Base-by-base conservation (phyloP, 1,140 invertebrate genomes). In the Colletes gigas region DNA sequence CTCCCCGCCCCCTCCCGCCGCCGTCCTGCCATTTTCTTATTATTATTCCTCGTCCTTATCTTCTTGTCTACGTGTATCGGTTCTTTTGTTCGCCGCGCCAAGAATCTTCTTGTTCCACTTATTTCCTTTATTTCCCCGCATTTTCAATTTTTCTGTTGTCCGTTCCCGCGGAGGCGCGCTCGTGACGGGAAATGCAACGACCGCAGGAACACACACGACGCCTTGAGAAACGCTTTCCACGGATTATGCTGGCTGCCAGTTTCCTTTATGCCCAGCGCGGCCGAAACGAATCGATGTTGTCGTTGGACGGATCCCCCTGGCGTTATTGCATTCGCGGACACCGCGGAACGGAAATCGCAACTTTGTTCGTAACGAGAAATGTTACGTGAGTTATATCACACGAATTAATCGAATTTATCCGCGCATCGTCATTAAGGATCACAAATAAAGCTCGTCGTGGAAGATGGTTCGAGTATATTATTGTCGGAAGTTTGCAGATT, bases 161-260 rank as follows among this genome's bases (percentile, higher is more conserved):
- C 44, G 50, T 15, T 1, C 57, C 30, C 30, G 30, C 30, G 30
- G 30, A 17, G 15, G 17, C 19, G 1, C 30, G 17, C 60, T 65
- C 73, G 73, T 76, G 73, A 76, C 73, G 4, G 50, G 73, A 67
- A 76, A 76, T 10, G 44, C 62, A 65, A 76, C 60, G 39, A 65
- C 7, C 21, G 30, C 0, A 0, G 62, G 73, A 55, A 76, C 73
- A 76, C 73, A 76, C 73, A 67, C 73, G 73, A 47, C 39, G 72
- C 44, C 7, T 21, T 30, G 50, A 65, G 41, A 12, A 21, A 57
- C 14, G 4, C 30, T 76, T 66, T 44, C 39, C 60, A 21, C 50
- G 39, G 17, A 60, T 21, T 39, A 44, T 17, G 6, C 30, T 71
- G 7, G 7, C 30, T 30, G 30, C 30, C n/a, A 15, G 55, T 60